Conservation (phyloP, 2,113 vertebrate species). For the Emberiza fucata region DNA sequence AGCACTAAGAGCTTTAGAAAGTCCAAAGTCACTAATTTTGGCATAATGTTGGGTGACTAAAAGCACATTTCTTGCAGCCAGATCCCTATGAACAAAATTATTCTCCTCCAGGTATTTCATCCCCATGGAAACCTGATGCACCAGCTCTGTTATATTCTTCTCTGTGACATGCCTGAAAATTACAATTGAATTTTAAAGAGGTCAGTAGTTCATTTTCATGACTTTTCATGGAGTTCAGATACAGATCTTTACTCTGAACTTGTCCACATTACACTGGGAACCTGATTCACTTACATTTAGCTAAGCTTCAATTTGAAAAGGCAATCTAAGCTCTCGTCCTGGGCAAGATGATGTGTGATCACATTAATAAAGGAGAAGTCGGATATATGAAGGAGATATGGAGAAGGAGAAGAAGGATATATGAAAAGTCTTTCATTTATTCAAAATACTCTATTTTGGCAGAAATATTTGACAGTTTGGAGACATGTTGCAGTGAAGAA, state of each 20-base stretch:
- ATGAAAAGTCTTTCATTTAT: neutral
- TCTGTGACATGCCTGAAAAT: constrained; percentile 79
- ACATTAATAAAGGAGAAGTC: neutral
- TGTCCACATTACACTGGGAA: neutral
- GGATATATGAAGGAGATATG: neutral
- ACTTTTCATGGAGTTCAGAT: neutral
- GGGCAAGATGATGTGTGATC: neutral
- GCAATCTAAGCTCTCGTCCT: neutral
- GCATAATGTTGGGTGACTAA: constrained; percentile 97
- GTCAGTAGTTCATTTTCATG: neutral
- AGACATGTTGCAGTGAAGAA: neutral
- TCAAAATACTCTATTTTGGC: neutral
- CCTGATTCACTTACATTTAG: neutral
- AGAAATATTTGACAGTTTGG: neutral
- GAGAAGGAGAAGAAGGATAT: neutral
- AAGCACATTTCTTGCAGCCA: constrained; percentile 94
- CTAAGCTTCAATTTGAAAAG: neutral
- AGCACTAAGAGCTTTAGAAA: constrained; percentile 91
- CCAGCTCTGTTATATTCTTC: constrained; percentile 93
- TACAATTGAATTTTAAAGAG: constrained; percentile 9
- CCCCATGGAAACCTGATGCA: constrained; percentile 96
- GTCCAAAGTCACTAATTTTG: constrained; percentile 99
- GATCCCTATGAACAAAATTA: constrained; percentile 94
- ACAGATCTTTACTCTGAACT: neutral
- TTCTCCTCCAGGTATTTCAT: constrained; percentile 98